Percentiles rank a stretch among this genome's conserved stretches.
phyloP scores from a whole-genome alignment of 2,888 invertebrate genomes.

The Diadegma fenestrale region DNA sequence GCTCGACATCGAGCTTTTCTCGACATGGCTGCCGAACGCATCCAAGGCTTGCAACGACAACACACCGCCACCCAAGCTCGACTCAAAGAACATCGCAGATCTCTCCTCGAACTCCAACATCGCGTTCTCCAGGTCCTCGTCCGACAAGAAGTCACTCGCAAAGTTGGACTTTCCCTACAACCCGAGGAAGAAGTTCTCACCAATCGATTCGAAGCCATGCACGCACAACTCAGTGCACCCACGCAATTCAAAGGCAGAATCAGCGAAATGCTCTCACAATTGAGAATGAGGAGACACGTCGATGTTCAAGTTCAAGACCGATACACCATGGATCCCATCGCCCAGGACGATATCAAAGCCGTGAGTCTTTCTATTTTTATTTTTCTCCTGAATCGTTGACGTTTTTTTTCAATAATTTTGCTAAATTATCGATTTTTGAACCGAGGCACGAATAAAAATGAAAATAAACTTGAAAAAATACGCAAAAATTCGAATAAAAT shows the following conservation, averaged over 20 bases:
- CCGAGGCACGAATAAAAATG: neutral
- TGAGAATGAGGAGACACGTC: slow-evolving; percentile 89
- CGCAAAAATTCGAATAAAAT: too few species aligned
- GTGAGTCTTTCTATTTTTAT: slow-evolving; percentile 79
- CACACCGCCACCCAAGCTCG: slow-evolving; percentile 93
- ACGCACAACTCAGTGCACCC: slow-evolving; percentile 95
- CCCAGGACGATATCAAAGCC: slow-evolving; percentile 87
- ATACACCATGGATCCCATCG: slow-evolving; percentile 91
- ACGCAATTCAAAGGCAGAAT: slow-evolving; percentile 97
- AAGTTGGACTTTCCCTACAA: slow-evolving; percentile 93
- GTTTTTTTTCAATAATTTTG: neutral
- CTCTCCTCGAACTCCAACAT: slow-evolving; percentile 93
- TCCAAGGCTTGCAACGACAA: slow-evolving; percentile 92
- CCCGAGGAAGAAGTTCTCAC: slow-evolving; percentile 96
- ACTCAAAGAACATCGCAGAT: slow-evolving; percentile 92
- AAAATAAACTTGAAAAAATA: neutral
- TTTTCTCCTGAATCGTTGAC: neutral
- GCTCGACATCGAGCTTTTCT: slow-evolving; percentile 93
- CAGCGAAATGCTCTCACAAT: slow-evolving; percentile 95
- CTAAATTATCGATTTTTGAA: neutral
- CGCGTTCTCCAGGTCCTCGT: slow-evolving; percentile 93
- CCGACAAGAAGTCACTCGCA: slow-evolving; percentile 94
- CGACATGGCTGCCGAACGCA: slow-evolving; percentile 91
- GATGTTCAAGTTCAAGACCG: slow-evolving; percentile 88
- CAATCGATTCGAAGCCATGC: slow-evolving; percentile 94